A percentile compares a stretch with the other conserved stretches of the same genome.
These are phyloP conservation scores for Aplysina aerophoba DNA, from an alignment of 37 sponge, comb jelly and placozoan species.

Conservation along the genomic window DNA sequence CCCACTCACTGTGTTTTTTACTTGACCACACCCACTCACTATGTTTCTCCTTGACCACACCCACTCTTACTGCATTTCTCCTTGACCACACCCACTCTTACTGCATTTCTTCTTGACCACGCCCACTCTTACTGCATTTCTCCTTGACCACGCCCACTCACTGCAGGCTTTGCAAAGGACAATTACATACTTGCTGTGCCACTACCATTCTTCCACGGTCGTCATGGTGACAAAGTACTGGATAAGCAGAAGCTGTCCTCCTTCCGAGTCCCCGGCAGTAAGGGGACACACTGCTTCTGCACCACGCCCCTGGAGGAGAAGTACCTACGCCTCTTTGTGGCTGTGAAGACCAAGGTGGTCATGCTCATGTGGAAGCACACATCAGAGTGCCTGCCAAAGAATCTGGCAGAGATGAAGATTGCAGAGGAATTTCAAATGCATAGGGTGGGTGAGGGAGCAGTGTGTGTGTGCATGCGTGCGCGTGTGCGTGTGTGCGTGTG, in stretches of 20 bases:
- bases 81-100: too few species aligned
- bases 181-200: slow-evolving; percentile 63
- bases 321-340: slow-evolving; percentile 71
- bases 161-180: slow-evolving; percentile 57
- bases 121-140: too few species aligned
- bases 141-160: not conserved
- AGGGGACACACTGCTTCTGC: slow-evolving; percentile 69
- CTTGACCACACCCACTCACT: not conserved
- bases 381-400: not conserved
- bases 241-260: slow-evolving; percentile 35
- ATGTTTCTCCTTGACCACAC: too few species aligned
- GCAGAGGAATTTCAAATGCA: slow-evolving; percentile 59
- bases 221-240: slow-evolving; percentile 24
- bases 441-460: slow-evolving; percentile 39
- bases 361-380: slow-evolving; percentile 75
- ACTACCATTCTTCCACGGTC: slow-evolving; percentile 42
- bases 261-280: slow-evolving; percentile 55
- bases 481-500: not conserved
- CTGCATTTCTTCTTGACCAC: too few species aligned
- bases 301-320: slow-evolving; percentile 54
- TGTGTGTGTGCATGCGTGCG: too few species aligned
- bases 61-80: too few species aligned
- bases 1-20: too few species aligned
- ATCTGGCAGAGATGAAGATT: not conserved
- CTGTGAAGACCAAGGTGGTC: slow-evolving; percentile 74